These are phyloP conservation scores for Prorops nasuta DNA, from an alignment of 1,140 invertebrate genomes.

Conservation along the genomic window DNA sequence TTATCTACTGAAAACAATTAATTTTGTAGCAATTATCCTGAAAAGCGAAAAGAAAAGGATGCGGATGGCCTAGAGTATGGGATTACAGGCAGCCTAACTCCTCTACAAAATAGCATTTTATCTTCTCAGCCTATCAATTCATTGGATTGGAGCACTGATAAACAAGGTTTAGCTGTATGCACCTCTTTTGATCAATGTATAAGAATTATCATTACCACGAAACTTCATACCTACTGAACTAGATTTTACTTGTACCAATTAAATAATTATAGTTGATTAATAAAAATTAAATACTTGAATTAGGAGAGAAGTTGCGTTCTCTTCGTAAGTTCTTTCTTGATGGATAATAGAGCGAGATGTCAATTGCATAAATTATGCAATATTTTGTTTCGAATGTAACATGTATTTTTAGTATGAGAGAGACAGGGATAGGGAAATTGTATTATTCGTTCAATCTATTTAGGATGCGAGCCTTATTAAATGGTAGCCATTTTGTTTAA, in stretches of 20 bases:
- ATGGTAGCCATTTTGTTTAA: slow-evolving; percentile 29
- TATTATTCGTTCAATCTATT: slow-evolving; percentile 48
- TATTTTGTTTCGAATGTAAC: too few species aligned
- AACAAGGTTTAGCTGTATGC: slow-evolving; percentile 82
- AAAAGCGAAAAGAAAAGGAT: slow-evolving; percentile 68
- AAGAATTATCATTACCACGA: slow-evolving; percentile 86
- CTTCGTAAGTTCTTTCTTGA: neutral
- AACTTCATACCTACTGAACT: slow-evolving; percentile 66
- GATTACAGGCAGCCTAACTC: slow-evolving; percentile 70
- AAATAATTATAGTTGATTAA: neutral
- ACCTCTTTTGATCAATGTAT: slow-evolving; percentile 91
- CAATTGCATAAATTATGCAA: too few species aligned
- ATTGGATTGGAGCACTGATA: slow-evolving; percentile 91
- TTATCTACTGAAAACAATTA: slow-evolving; percentile 1
- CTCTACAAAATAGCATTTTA: slow-evolving; percentile 78
- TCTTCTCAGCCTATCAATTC: slow-evolving; percentile 87
- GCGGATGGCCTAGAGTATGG: slow-evolving; percentile 70
- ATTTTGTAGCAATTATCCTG: slow-evolving; percentile 75
- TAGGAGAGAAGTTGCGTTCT: neutral
- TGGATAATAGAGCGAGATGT: neutral
- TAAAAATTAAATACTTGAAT: neutral
- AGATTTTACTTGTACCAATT: slow-evolving; percentile 4
- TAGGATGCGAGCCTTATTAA: slow-evolving; percentile 45
- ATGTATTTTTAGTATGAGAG: too few species aligned
- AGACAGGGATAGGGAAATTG: slow-evolving; percentile 37